Evolutionary conservation across 2,888 invertebrate genomes (phyloP), one percentile per base, ranked within the genome.

Genomic region (Cryptocephalus moraei): DNA sequence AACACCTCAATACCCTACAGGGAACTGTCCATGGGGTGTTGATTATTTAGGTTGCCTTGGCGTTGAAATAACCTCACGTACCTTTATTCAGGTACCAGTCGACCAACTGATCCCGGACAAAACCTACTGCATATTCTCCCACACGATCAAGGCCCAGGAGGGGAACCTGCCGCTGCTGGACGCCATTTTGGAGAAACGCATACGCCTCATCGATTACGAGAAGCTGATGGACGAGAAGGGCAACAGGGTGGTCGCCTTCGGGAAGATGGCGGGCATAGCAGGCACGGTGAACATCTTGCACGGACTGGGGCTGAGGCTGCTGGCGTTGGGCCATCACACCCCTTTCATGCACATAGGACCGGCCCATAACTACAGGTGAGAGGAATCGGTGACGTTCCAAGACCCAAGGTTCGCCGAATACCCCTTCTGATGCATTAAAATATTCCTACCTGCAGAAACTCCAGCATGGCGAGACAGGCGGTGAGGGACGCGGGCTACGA

Each of bases 401-500:
- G n/a, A n/a, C n/a, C n/a, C n/a, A n/a, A n/a, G n/a, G n/a, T n/a
- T n/a, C n/a, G n/a, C n/a, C n/a, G n/a, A n/a, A n/a, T n/a, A n/a
- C n/a, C n/a, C n/a, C n/a, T n/a, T n/a, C n/a, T n/a, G n/a, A n/a
- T n/a, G n/a, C n/a, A n/a, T 13, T 14, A 41, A 22, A 8, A 13
- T 6, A 11, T 6, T 8, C 34, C 13, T 9, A 2, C 22, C 45
- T 48, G 34, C 33, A 80, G 97, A 33, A 95, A 91, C 69, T 94
- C 93, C 0, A 93, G 92, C 60, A 95, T 96, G 92, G 97, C 97
- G 0, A 80, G 91, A 31, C 97, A 99, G 70, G 93, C 96, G 0
- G 89, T 99, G 39, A 77, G 99, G 12, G 99, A 99, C 68, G 93
- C 95, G n/a, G 99, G 99, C 0, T 99, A 99, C 69, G 97, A 99